These are phyloP conservation scores for Acromyrmex charruanus DNA, from an alignment of 1,140 invertebrate species.

Conservation along the genomic window DNA sequence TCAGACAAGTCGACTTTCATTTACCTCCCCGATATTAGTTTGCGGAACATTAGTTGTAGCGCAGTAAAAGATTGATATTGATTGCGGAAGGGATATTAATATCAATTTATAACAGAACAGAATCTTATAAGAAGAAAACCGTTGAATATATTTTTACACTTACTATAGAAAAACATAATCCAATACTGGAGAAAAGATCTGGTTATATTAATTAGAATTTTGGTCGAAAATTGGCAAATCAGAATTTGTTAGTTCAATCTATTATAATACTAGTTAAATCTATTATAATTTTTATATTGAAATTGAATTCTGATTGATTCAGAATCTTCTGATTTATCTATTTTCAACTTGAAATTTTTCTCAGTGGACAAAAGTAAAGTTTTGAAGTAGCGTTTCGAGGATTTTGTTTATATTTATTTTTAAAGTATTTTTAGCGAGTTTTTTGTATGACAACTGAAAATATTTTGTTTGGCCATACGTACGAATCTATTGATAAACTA, in stretches of 20 bases:
- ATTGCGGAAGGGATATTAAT: slow-evolving; percentile 35
- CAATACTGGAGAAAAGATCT: too few relatives aligned
- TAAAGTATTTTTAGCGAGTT: slow-evolving; percentile 25
- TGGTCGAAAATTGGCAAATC: too few relatives aligned
- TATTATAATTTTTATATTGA: too few relatives aligned
- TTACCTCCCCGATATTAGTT: slow-evolving; percentile 38
- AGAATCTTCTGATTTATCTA: too few relatives aligned
- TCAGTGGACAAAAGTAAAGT: slow-evolving; percentile 5
- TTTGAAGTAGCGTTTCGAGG: background rate
- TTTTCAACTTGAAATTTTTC: too few relatives aligned
- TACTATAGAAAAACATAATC: slow-evolving; percentile 12
- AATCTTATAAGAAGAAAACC: background rate
- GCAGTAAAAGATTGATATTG: slow-evolving; percentile 19
- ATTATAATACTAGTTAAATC: too few relatives aligned
- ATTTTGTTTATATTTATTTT: slow-evolving; percentile 31
- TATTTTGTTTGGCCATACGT: background rate
- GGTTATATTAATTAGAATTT: too few relatives aligned
- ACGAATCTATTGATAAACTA: background rate
- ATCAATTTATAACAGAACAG: slow-evolving; percentile 19
- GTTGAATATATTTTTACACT: background rate
- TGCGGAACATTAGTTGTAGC: slow-evolving; percentile 25
- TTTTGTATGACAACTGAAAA: background rate
- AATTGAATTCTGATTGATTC: too few relatives aligned
- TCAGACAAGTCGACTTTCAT: slow-evolving; percentile 15
- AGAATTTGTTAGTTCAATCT: too few relatives aligned